phyloP scores from a whole-genome alignment of 2,888 invertebrate species.

The Anthrax anthrax region DNA sequence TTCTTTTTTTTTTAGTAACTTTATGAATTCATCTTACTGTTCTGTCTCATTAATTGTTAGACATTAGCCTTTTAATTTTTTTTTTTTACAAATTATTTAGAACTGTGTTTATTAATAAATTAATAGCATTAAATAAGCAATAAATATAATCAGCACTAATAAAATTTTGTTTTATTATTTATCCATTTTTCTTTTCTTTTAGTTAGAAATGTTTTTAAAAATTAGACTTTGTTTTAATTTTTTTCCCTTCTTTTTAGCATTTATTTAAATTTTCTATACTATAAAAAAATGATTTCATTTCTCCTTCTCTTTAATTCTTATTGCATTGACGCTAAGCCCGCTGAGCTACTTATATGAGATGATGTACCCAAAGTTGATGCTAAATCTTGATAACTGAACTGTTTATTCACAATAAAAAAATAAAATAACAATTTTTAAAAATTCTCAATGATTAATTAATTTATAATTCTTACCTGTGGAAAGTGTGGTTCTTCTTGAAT shows the following conservation, averaged over 20 bases:
- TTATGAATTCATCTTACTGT: too few species aligned
- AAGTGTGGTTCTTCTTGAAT: conserved; percentile 59
- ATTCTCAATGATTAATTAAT: neutral
- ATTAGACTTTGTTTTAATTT: neutral
- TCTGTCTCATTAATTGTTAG: too few species aligned
- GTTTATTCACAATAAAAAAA: conserved; percentile 26
- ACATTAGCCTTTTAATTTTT: too few species aligned
- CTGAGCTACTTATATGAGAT: conserved; percentile 45
- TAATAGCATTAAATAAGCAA: too few species aligned
- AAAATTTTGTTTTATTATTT: too few species aligned
- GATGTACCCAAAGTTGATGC: conserved; percentile 50
- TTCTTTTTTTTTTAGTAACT: too few species aligned
- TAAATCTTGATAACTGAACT: conserved; percentile 71
- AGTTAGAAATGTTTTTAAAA: neutral
- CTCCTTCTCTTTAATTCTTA: conserved; percentile 8
- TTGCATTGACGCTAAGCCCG: conserved; percentile 35
- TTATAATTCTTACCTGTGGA: conserved; percentile 37
- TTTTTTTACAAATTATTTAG: too few species aligned
- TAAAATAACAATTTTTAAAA: conserved; percentile 1
- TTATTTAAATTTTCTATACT: too few species aligned
- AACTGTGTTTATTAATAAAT: too few species aligned
- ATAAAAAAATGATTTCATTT: too few species aligned
- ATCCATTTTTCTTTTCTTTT: too few species aligned
- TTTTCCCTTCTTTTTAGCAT: neutral
- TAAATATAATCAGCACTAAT: too few species aligned